Evolutionary conservation across 30 jellyfish, hydroid and myxozoan genomes (phyloP), one percentile per base, ranked within the genome.

Genomic region (Turritopsis dohrnii): DNA sequence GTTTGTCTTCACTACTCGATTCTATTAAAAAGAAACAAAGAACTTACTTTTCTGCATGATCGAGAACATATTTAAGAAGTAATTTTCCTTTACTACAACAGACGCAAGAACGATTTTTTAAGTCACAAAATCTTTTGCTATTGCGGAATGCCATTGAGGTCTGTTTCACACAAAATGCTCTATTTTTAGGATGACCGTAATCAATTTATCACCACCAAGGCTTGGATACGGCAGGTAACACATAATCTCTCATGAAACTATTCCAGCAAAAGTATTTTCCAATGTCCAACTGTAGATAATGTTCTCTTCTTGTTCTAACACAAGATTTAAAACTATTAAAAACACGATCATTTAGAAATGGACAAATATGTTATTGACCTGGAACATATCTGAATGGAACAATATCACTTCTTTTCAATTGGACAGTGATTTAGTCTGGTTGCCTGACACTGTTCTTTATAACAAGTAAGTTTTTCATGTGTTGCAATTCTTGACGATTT

Each of bases 371-470:
- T 81, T 87, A 66, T 22, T 86, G 31, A 74, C 79, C 28, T 91
- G 97, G 97, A 79, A 91, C 60, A 77, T 90, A 17, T 60, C 52
- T 9, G 84, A 86, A 30, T 91, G 93, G 94, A 85, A 79, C 53
- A 71, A 71, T 52, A 79, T 87, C 3, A 52, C 72, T 30, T 9
- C 88, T 0, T 93, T 87, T 1, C 94, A 86, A 79, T 71, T 91
- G 52, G 97, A 91, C 76, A 88, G 86, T 24, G 79, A 83, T 52
- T 28, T 86, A 69, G 54, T 91, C 66, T 91, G 97, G 97, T 52
- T 83, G 21, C 97, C 97, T 8, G 97, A 91, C 29, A 84, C 87
- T 79, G 97, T 91, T n/a, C 88, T 91, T 1, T 91, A 91, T 74
- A 87, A 87, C 94, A 91, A 91, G 97, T 91, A 82, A 81, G 87